Evolutionary conservation across 1,140 invertebrate species (phyloP), one percentile per base, ranked within the genome.

Genomic region (Brachionus manjavacas): DNA sequence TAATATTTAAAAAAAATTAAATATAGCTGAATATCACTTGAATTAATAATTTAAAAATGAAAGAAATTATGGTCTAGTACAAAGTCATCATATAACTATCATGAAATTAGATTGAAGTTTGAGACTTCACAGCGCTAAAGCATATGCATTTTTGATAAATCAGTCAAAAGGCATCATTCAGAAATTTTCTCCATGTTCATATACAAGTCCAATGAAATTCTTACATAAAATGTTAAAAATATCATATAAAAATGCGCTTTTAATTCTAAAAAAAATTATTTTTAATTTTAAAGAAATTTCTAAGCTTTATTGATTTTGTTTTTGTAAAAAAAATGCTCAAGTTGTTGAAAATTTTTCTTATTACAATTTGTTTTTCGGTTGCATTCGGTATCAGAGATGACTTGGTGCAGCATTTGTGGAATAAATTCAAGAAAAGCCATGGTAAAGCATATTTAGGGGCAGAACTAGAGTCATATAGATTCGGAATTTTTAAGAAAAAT

Each of bases 401-500:
- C 14, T 20, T 81, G 9, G 39, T 81, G 14, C 79, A 64, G 16
- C 79, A 68, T 43, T 70, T 83, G 35, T 83, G 81, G 81, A 83
- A 52, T n/a, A 68, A 83, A 52, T 83, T 70, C 14, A 83, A 83
- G 52, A 68, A 83, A 72, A 68, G 41, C 28, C 60, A 83, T 52
- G 68, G 68, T 28, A 83, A 68, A 52, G 31, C 12, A 9, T 83
- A 83, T 43, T 68, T 68, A 20, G 60, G 60, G 8, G 39, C 39
- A 2, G 83, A 84, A 76, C 31, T 76, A 9, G 72, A 76, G 41
- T 55, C 43, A 41, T 55, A 76, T 25, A 43, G 83, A 25, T 76
- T 31, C 35, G 60, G 43, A 39, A 55, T 72, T 7, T 81, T 83
- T 55, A 85, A 85, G 74, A 86, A 87, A 20, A 88, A 88, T 84